Evolutionary conservation across 2,797 vertebrate species (phyloP), one percentile per base, ranked within the genome.

Genomic region (Odontamblyopus rebecca): DNA sequence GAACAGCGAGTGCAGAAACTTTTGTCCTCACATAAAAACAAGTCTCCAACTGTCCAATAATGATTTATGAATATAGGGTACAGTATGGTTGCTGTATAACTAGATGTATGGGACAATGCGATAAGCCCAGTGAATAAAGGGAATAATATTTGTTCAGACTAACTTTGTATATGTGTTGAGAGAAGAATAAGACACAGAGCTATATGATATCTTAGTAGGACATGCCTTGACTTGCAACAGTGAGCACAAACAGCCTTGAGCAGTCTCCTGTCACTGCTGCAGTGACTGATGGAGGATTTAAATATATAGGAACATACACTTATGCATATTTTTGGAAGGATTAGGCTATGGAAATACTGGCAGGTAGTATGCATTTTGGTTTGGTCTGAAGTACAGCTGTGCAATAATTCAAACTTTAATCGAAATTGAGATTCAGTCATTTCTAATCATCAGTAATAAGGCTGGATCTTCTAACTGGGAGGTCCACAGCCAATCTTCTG

Each of bases 171-270:
- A 16, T n/a, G 60, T 61, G 44, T 32, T 30, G 19, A 68, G 74
- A 71, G 44, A 61, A 60, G 73, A 78, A 67, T 5, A 18, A 76
- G 70, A 66, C 56, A 48, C 70, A 35, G 3, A 54, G 19, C 61
- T 30, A 13, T 71, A 80, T 6, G 68, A 74, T 67, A 81, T 73
- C 77, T 66, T 71, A 63, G 30, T 70, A 48, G 35, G 41, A 85
- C 85, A 81, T 83, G 87, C 57, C 78, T 51, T 23, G 75, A 78
- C 83, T 78, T 80, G 84, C 70, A 18, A 51, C 23, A 44, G 61
- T 71, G 27, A 68, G 69, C 51, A 54, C 75, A 69, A 78, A 71
- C 67, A 77, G 56, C 59, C 69, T 53, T 70, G 64, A 78, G 68
- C 60, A 9, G 70, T 56, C 64, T 74, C 54, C 70, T 62, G 73